These are phyloP conservation scores for Pocillopora grandis DNA, from an alignment of 92 coral and sea anemone species.

Conservation along the genomic window DNA sequence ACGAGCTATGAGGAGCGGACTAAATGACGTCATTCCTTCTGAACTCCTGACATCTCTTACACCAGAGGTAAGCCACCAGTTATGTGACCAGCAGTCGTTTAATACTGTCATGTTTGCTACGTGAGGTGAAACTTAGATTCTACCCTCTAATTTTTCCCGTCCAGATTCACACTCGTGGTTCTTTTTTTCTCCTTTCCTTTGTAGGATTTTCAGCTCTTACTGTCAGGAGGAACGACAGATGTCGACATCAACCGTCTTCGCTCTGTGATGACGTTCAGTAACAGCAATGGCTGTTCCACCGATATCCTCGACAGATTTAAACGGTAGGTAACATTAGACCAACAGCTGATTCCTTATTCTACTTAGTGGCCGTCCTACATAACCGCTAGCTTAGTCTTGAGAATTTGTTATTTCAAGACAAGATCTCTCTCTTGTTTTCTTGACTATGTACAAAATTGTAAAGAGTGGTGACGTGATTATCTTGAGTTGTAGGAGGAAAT, in stretches of 20 bases:
- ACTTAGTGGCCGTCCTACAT: not conserved
- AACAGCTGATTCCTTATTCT: not conserved
- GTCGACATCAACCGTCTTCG: slow-evolving; percentile 84
- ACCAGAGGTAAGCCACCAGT: slow-evolving; percentile 69
- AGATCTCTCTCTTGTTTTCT: too few relatives aligned
- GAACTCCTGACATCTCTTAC: slow-evolving; percentile 75
- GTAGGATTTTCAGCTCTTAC: slow-evolving; percentile 81
- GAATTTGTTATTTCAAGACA: too few relatives aligned
- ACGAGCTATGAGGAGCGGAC: slow-evolving; percentile 77
- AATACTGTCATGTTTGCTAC: not conserved
- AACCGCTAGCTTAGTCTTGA: too few relatives aligned
- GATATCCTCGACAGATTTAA: slow-evolving; percentile 90
- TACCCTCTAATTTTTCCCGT: not conserved
- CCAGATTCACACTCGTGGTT: too few relatives aligned
- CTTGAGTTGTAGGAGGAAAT: too few relatives aligned
- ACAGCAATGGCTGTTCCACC: slow-evolving; percentile 88
- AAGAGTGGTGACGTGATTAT: too few relatives aligned
- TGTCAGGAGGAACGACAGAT: slow-evolving; percentile 93
- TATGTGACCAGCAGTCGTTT: not conserved
- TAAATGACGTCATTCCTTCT: slow-evolving; percentile 82
- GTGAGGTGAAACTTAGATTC: not conserved
- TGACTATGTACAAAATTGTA: too few relatives aligned
- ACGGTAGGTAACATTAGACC: slow-evolving; percentile 35
- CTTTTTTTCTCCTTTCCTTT: not conserved
- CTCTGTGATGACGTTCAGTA: slow-evolving; percentile 78